Evolutionary conservation across 2,888 invertebrate species (phyloP).

Genomic region (Rhaphigaster nebulosa): DNA sequence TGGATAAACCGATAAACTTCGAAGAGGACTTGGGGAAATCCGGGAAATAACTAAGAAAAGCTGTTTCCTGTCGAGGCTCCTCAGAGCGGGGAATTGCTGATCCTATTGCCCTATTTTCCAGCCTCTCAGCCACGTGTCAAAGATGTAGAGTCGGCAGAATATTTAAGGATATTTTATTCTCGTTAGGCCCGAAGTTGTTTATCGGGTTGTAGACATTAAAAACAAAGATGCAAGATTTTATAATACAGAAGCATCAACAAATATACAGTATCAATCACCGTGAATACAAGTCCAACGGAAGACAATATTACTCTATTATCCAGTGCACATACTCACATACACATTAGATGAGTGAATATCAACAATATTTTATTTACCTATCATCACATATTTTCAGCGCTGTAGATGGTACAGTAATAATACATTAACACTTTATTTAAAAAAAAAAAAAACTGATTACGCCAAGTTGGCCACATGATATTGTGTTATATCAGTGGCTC

Average conservation of each 20-base stretch:
- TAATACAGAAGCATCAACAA: too few relatives aligned
- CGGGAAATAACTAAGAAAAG: conserved; percentile 36
- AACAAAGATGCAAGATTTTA: background rate
- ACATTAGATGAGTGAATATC: too few relatives aligned
- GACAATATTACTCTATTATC: too few relatives aligned
- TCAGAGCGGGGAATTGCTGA: conserved; percentile 5
- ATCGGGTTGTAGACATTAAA: background rate
- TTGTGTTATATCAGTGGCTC: too few relatives aligned
- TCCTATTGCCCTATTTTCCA: conserved; percentile 38
- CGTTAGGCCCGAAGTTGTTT: background rate
- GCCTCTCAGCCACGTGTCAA: conserved; percentile 12
- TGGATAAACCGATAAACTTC: background rate
- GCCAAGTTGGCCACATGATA: too few relatives aligned
- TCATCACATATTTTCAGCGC: too few relatives aligned
- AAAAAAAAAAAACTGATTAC: too few relatives aligned
- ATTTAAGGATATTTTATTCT: background rate
- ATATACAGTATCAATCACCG: background rate
- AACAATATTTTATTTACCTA: too few relatives aligned
- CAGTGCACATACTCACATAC: too few relatives aligned
- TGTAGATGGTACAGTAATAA: too few relatives aligned
- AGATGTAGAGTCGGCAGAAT: background rate
- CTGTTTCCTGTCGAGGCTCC: background rate
- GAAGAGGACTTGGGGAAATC: conserved; percentile 1
- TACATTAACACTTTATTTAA: too few relatives aligned
- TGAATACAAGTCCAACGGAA: too few relatives aligned